A percentile compares a stretch with the other conserved stretches of the same genome.
Conservation (phyloP, 2,888 invertebrate genomes). For the Melikaiella ostensackeni region DNA sequence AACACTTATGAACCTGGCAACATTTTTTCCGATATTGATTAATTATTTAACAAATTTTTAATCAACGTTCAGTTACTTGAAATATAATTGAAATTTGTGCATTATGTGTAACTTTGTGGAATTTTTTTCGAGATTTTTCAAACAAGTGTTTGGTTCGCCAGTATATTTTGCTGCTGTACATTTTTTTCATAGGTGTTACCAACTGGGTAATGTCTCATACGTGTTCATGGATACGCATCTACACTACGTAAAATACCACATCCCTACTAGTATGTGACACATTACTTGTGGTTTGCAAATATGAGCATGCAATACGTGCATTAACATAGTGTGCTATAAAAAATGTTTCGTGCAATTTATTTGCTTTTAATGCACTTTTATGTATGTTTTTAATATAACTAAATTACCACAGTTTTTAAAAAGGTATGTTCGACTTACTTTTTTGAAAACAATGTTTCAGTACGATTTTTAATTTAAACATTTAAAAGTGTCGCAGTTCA, state of each 20-base stretch:
- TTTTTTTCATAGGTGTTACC: constrained; percentile 59
- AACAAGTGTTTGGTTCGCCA: constrained; percentile 46
- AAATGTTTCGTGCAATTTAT: background rate
- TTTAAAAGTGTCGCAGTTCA: no score
- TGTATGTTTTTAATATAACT: background rate
- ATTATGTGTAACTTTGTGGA: background rate
- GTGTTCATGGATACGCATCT: constrained; percentile 56
- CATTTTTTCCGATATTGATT: background rate
- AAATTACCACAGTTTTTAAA: no score
- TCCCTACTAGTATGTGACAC: constrained; percentile 58
- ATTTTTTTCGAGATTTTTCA: constrained; percentile 22
- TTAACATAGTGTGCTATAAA: constrained; percentile 57
- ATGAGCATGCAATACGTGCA: constrained; percentile 64
- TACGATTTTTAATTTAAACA: no score
- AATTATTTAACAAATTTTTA: background rate
- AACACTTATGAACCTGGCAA: no score
- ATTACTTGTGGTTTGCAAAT: constrained; percentile 69
- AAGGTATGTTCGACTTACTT: no score
- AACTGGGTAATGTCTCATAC: constrained; percentile 71
- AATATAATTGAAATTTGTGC: background rate
- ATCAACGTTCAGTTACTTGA: background rate
- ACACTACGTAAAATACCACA: constrained; percentile 60
- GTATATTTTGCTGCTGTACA: constrained; percentile 47
- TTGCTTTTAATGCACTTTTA: background rate
- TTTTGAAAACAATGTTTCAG: no score